Evolutionary conservation across 2,888 invertebrate species (phyloP), one percentile per base, ranked within the genome.

Genomic region (Megamerina dolium): DNA sequence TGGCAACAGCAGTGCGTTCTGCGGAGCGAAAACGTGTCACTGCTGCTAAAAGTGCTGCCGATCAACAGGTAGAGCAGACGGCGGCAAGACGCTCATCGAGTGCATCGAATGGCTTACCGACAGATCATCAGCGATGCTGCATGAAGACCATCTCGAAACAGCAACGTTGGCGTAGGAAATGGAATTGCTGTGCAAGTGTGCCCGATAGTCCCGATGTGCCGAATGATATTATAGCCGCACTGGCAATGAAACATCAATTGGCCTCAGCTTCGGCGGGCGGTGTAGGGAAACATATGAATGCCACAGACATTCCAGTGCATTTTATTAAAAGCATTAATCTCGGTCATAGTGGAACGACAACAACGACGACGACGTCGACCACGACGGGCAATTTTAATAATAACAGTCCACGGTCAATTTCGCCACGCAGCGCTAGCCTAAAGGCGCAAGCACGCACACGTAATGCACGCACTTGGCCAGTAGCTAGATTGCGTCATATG

Each of bases 191-290:
- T 54, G 69, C 75, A 32, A 75, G 74, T 23, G 76, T 77, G 8
- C 78, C 78, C 2, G 78, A 78, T 49, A 78, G 78, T 64, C 78
- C 78, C 0, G 77, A 78, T 57, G 74, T 76, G 56, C 75, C 75
- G 38, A 72, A 73, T 41, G 76, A 76, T 59, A 68, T 69, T 23
- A 55, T 70, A 16, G 61, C 67, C n/a, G 65, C 74, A 2, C 55
- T 71, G 34, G 58, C 68, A 29, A 56, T 61, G 50, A 55, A 63
- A 43, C 60, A 63, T 36, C 55, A 59, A 27, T 48, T 53, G 23
- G 46, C 56, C 51, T 9, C 53, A 43, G 37, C 57, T n/a, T 31
- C 47, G 6, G 33, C 46, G 6, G 44, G 40, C 20, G 35, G 45
- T 29, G 29, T 36, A 10, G 39, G 33, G 8, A 56, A 56, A 31